Conservation (phyloP, 2,113 vertebrate genomes). For the Pterocles gutturalis region DNA sequence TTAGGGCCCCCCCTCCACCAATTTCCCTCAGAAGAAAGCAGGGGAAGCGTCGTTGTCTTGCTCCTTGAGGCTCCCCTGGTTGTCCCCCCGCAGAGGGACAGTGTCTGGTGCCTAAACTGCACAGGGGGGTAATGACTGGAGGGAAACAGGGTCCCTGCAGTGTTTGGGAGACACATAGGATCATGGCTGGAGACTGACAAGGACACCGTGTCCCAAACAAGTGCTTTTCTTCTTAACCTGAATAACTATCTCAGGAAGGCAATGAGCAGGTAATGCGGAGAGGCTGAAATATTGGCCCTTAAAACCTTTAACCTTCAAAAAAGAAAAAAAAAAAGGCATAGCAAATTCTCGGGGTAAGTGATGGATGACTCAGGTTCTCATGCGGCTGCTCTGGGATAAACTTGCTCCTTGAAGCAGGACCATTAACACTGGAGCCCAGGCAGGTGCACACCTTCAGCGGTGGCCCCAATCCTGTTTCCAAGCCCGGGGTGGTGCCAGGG, state of each 20-base stretch:
- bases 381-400: neutral
- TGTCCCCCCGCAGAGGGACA: neutral
- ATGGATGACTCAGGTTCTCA: neutral
- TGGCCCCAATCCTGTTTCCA: neutral
- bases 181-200: neutral
- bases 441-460: neutral
- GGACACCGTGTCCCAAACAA: neutral
- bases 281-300: neutral
- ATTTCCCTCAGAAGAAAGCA: neutral
- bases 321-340: neutral
- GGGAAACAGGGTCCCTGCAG: neutral
- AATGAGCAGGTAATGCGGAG: neutral
- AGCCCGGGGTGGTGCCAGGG: neutral
- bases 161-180: neutral
- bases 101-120: neutral
- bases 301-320: neutral
- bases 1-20: accelerated
- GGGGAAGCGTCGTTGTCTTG: neutral
- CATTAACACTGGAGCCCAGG: neutral
- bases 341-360: neutral
- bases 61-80: neutral
- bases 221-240: neutral
- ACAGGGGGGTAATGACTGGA: accelerated
- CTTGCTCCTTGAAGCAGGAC: neutral
- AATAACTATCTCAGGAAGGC: neutral